Conservation (phyloP, 2,113 vertebrate genomes). For the Tachysurus vachellii region DNA sequence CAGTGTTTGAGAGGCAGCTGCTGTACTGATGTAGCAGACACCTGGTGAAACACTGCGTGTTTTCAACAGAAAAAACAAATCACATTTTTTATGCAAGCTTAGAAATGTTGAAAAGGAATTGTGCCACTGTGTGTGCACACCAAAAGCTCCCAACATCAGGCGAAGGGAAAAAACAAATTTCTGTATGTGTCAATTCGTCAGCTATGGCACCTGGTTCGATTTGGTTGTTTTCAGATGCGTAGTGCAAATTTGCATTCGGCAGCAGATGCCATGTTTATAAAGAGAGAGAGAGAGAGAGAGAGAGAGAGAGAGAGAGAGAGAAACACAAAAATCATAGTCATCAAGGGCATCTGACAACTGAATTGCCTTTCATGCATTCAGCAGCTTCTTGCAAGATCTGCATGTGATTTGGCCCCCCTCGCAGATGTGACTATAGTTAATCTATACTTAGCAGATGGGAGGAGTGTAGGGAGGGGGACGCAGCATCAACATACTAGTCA, state of each 20-base stretch:
- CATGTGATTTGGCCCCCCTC: conserved; percentile 56
- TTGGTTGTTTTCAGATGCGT: conserved; percentile 29
- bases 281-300: background rate
- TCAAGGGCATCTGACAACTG: conserved; percentile 51
- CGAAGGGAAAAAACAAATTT: background rate
- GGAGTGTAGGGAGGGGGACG: conserved; percentile 44
- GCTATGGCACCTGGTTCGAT: conserved; percentile 30
- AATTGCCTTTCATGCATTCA: conserved; percentile 55
- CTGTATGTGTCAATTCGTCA: background rate
- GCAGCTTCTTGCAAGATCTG: conserved; percentile 50
- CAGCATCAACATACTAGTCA: conserved; percentile 62
- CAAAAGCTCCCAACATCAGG: conserved; percentile 10
- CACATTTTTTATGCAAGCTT: conserved; percentile 5
- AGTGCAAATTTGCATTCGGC: conserved; percentile 46
- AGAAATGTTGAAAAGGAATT: conserved; percentile 22
- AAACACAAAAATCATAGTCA: conserved; percentile 14
- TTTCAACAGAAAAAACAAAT: conserved; percentile 19
- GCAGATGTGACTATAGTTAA: conserved; percentile 60
- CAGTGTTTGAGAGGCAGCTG: conserved; percentile 57
- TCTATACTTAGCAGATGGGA: conserved; percentile 60
- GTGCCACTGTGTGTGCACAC: background rate
- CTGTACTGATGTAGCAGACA: conserved; percentile 51
- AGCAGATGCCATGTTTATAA: conserved; percentile 49
- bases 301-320: too few relatives aligned
- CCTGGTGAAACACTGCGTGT: conserved; percentile 49